Evolutionary conservation across 2,797 vertebrate genomes (phyloP).

Genomic region (Brotula barbata): DNA sequence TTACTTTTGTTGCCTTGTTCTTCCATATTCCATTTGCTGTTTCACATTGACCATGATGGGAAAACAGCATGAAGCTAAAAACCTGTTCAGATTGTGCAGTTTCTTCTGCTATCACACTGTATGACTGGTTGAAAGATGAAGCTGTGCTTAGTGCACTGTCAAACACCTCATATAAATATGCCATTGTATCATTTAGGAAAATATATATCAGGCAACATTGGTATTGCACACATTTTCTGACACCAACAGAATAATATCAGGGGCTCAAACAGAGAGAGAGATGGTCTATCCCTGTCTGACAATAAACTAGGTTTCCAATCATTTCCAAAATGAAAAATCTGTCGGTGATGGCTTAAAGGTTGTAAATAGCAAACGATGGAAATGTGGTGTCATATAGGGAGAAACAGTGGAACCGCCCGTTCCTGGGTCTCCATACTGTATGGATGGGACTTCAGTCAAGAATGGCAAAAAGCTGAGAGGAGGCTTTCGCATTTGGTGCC

Average conservation of each 20-base stretch:
- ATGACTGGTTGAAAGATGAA: conserved; percentile 11
- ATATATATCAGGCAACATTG: conserved; percentile 44
- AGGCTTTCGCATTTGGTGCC: conserved; percentile 29
- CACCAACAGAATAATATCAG: conserved; percentile 44
- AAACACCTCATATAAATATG: conserved; percentile 44
- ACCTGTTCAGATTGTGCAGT: conserved; percentile 13
- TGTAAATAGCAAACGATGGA: conserved; percentile 26
- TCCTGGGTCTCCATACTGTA: conserved; percentile 24
- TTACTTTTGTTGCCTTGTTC: no score
- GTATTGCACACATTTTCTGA: conserved; percentile 33
- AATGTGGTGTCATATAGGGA: conserved; percentile 16
- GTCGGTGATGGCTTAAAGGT: conserved; percentile 38
- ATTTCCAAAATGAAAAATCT: conserved; percentile 20
- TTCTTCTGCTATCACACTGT: conserved; percentile 24
- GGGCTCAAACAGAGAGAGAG: conserved; percentile 32
- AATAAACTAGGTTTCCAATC: conserved; percentile 29
- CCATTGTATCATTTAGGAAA: conserved; percentile 34
- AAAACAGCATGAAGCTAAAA: conserved; percentile 20
- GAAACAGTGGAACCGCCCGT: conserved; percentile 9
- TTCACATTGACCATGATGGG: conserved; percentile 2
- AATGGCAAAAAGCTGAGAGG: conserved; percentile 39
- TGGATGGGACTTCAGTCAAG: conserved; percentile 43
- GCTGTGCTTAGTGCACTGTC: conserved; percentile 46
- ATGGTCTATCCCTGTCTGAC: conserved; percentile 40
- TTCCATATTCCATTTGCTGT: neutral